These are phyloP conservation scores for Atethmia centrago DNA, from an alignment of 2,888 invertebrate species.

Conservation along the genomic window DNA sequence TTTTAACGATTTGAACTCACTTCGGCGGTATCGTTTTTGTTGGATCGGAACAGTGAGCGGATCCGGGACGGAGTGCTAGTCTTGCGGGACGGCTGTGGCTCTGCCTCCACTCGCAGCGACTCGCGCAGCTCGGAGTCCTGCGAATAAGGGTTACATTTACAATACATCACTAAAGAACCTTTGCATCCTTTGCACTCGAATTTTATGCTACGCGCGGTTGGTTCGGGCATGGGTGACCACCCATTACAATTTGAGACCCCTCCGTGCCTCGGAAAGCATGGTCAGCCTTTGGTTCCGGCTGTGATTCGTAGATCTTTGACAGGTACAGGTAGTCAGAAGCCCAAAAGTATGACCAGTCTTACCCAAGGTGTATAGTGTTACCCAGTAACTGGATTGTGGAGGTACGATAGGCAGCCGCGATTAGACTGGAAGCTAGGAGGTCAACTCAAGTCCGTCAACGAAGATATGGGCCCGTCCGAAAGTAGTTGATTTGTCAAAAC, in stretches of 20 bases:
- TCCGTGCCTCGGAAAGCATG: no score
- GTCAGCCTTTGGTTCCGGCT: background rate
- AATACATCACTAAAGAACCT: background rate
- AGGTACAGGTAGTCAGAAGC: background rate
- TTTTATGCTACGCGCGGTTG: background rate
- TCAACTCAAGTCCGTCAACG: no score
- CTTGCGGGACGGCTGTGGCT: conserved; percentile 85
- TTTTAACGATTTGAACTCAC: conserved; percentile 76
- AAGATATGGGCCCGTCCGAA: no score
- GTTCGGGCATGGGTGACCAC: background rate
- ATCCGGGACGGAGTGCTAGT: conserved; percentile 92
- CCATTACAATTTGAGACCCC: background rate
- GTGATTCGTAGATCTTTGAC: background rate
- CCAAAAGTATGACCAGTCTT: background rate
- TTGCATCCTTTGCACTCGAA: background rate
- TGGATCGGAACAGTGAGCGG: conserved; percentile 90
- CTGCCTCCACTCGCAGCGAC: conserved; percentile 89
- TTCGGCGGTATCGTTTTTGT: conserved; percentile 85
- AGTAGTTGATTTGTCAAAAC: no score
- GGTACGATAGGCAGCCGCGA: no score
- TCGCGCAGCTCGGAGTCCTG: conserved; percentile 90
- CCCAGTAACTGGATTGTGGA: no score
- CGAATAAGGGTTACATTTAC: conserved; percentile 52
- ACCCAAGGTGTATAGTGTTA: background rate
- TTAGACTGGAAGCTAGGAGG: no score